Percentiles rank a stretch among this genome's conserved stretches.
Conservation (phyloP, 2,888 invertebrate species). For the Oscheius onirici region DNA sequence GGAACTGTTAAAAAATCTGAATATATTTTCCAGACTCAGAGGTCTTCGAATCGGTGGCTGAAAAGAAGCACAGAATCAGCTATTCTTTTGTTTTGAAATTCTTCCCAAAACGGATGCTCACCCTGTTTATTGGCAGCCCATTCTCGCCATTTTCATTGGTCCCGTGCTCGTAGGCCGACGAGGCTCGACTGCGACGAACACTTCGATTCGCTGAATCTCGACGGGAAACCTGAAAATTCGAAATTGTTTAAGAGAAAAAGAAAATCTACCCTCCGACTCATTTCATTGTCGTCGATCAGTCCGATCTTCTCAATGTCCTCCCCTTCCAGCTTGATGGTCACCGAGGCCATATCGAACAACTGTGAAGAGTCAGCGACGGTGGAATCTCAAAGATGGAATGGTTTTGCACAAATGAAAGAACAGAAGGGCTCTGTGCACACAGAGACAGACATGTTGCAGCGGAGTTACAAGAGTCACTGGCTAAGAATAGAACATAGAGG, state of each 20-base stretch:
- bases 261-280: background rate
- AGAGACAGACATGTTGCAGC: background rate
- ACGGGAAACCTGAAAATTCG: conserved; percentile 20
- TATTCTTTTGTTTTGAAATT: background rate
- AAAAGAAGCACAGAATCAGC: background rate
- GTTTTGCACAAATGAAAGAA: background rate
- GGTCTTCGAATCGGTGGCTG: conserved; percentile 20
- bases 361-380: background rate
- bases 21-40: conserved; percentile 25
- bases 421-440: background rate
- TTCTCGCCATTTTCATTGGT: background rate
- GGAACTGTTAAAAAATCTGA: conserved; percentile 1
- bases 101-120: background rate
- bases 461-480: background rate
- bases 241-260: background rate
- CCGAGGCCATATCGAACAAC: conserved; percentile 22
- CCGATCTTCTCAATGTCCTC: conserved; percentile 19
- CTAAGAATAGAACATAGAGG: background rate
- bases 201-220: conserved; percentile 19
- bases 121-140: background rate
- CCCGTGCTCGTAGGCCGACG: conserved; percentile 21
- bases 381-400: background rate
- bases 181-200: conserved; percentile 23
- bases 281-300: background rate
- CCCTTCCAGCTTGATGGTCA: conserved; percentile 35